Evolutionary conservation across 2,113 vertebrate species (phyloP).

Genomic region (Lamprotornis superbus): DNA sequence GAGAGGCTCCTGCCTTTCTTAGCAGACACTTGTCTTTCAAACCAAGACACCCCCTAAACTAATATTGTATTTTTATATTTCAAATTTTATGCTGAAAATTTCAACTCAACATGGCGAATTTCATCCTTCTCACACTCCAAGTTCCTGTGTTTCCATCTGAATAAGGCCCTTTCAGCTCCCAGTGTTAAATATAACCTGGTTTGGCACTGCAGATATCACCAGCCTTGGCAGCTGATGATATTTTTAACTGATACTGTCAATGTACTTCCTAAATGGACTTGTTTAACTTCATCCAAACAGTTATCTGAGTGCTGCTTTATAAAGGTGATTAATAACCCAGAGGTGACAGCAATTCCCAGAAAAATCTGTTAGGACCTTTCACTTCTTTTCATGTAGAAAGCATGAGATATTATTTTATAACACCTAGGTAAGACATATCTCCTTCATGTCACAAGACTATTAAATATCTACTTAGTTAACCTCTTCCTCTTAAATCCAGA

Average conservation of each 20-base stretch:
- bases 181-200: background rate
- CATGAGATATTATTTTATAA: background rate
- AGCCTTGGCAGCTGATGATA: background rate
- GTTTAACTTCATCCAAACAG: background rate
- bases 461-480: background rate
- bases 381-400: background rate
- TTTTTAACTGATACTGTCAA: background rate
- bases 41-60: background rate
- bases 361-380: background rate
- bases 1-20: too few relatives aligned
- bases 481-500: background rate
- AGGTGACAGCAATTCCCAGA: background rate
- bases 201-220: background rate
- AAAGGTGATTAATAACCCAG: background rate
- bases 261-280: background rate
- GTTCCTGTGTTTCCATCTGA: background rate
- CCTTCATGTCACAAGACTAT: background rate
- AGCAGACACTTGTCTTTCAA: too few relatives aligned
- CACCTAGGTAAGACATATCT: background rate
- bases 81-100: background rate
- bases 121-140: accelerated
- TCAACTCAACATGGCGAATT: accelerated
- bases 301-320: background rate
- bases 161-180: background rate
- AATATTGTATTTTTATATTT: background rate